These are phyloP conservation scores for Apotomis capreana DNA, from an alignment of 2,888 invertebrate genomes.

Conservation along the genomic window DNA sequence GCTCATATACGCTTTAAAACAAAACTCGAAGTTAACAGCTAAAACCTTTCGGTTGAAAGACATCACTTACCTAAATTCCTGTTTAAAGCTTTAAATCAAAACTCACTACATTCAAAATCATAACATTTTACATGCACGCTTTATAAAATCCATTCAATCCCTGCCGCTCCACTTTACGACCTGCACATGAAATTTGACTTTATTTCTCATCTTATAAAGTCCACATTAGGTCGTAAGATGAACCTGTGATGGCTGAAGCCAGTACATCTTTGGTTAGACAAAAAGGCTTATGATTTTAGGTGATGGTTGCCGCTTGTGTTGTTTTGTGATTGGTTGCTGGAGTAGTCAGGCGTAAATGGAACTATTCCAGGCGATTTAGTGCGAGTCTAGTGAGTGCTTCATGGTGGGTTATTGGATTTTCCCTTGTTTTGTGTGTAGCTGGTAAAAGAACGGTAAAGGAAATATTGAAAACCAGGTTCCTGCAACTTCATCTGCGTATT, in stretches of 20 bases:
- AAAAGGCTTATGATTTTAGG: background rate
- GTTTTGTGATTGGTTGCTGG: background rate
- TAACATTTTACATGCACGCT: constrained; percentile 1
- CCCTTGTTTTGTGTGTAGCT: background rate
- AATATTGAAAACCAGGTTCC: too few species aligned
- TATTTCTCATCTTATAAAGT: background rate
- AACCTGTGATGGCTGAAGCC: background rate
- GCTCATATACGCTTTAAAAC: too few species aligned
- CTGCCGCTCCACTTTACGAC: background rate
- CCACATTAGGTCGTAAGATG: background rate
- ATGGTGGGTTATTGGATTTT: constrained; percentile 11
- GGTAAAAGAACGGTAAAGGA: too few species aligned
- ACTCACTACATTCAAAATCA: background rate
- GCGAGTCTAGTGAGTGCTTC: constrained; percentile 13
- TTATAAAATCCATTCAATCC: constrained; percentile 15
- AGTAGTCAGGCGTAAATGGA: constrained; percentile 8
- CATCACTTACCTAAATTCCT: too few species aligned
- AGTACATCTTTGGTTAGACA: background rate
- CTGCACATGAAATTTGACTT: background rate
- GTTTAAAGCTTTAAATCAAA: too few species aligned
- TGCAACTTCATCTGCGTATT: too few species aligned
- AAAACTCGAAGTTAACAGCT: too few species aligned
- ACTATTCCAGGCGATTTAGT: constrained; percentile 20
- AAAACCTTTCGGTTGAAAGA: too few species aligned
- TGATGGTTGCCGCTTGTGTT: background rate